Percentiles rank a stretch among this genome's conserved stretches.
phyloP scores from a whole-genome alignment of 2,113 vertebrate genomes.

The Hyperopisus bebe region DNA sequence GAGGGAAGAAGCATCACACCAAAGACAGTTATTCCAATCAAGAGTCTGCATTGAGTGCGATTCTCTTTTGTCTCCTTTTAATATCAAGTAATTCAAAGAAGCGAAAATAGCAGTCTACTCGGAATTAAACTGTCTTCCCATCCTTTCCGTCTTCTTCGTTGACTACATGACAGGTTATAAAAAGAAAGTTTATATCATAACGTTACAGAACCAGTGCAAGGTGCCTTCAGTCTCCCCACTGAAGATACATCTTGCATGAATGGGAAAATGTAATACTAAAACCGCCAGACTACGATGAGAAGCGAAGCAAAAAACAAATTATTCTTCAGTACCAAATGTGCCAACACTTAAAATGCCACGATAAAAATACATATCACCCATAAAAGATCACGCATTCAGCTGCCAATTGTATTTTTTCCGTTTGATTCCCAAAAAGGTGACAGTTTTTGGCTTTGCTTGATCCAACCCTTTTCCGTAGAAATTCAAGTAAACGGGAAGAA shows the following conservation, averaged over 20 bases:
- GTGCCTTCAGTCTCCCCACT: slow-evolving; percentile 26
- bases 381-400: not conserved
- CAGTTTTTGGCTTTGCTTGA: not conserved
- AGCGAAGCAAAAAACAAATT: not conserved
- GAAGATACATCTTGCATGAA: slow-evolving; percentile 25
- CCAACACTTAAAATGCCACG: not conserved
- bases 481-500: not conserved
- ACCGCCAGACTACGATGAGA: slow-evolving; percentile 12
- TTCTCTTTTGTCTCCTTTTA: slow-evolving; percentile 21
- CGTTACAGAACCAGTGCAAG: slow-evolving; percentile 17
- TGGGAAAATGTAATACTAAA: slow-evolving; percentile 34
- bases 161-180: slow-evolving; percentile 20
- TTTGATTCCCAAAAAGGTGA: not conserved
- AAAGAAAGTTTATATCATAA: slow-evolving; percentile 32
- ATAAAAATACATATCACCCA: not conserved
- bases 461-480: not conserved
- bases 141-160: slow-evolving; percentile 45
- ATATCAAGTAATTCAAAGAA: not conserved
- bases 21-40: slow-evolving; percentile 43
- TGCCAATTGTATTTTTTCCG: not conserved
- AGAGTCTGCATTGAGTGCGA: slow-evolving; percentile 36
- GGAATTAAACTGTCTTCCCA: slow-evolving; percentile 7
- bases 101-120: not conserved
- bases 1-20: slow-evolving; percentile 73
- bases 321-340: not conserved